These are phyloP conservation scores for Drosophila lini DNA, from an alignment of 1,140 invertebrate species.

Conservation along the genomic window DNA sequence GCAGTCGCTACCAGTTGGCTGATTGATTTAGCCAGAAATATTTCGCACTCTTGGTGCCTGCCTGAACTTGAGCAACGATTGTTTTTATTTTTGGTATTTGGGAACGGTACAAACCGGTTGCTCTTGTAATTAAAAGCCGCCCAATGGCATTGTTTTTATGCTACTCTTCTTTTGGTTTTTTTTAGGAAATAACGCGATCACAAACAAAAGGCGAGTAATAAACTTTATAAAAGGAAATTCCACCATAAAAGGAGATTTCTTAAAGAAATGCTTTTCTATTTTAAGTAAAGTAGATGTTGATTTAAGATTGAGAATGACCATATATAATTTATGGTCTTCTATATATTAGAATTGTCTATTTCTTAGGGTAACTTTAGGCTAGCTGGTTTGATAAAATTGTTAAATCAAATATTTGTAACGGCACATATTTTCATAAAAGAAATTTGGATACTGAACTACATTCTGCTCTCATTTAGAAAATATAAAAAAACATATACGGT, in stretches of 20 bases:
- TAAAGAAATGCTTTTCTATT: background rate
- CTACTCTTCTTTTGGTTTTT: background rate
- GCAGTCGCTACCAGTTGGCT: constrained; percentile 50
- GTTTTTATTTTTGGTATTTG: background rate
- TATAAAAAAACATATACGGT: no score
- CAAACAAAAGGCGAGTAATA: constrained; percentile 22
- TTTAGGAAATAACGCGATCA: constrained; percentile 8
- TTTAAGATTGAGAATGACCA: background rate
- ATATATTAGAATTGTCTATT: background rate
- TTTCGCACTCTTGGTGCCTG: constrained; percentile 33
- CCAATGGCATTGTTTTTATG: constrained; percentile 36
- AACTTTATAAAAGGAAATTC: constrained; percentile 15
- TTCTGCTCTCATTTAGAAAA: no score
- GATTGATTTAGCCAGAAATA: constrained; percentile 58
- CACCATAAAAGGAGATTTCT: background rate
- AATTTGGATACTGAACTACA: no score
- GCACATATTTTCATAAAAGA: no score
- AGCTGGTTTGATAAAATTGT: no score
- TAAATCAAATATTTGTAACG: no score
- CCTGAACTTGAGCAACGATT: constrained; percentile 46
- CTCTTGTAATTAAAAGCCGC: constrained; percentile 57
- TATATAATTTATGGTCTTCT: background rate
- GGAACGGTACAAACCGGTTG: constrained; percentile 72
- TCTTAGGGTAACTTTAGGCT: no score
- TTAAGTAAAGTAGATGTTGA: background rate